A percentile compares a stretch with the other conserved stretches of the same genome.
Conservation (phyloP, 2,797 vertebrate species). For the Tokudaia muenninki region DNA sequence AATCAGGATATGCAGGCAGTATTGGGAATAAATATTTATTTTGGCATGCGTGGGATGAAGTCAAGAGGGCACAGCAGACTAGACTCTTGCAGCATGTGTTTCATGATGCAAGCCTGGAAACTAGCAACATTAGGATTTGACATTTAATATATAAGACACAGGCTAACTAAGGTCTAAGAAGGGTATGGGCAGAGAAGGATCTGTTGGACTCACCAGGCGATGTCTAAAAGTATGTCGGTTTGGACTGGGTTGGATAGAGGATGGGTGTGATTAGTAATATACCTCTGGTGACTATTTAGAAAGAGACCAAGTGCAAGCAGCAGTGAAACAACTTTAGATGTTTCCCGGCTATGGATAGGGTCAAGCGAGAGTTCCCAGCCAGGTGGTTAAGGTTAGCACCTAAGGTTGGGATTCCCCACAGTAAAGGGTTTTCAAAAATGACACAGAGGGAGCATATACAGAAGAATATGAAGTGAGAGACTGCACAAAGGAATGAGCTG, state of each 20-base stretch:
- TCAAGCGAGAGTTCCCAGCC: neutral
- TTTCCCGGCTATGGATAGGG: neutral
- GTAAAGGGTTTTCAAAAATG: neutral
- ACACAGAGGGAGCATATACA: neutral
- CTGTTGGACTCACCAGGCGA: neutral
- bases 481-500: neutral
- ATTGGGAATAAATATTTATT: neutral
- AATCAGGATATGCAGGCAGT: neutral
- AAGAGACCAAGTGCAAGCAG: neutral
- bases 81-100: neutral
- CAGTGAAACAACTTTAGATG: neutral
- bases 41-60: neutral
- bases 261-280: neutral
- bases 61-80: neutral
- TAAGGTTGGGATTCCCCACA: no score
- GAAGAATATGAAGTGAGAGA: neutral
- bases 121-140: neutral
- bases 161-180: neutral
- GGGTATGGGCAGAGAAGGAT: neutral
- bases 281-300: neutral
- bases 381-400: neutral
- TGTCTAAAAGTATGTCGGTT: neutral
- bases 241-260: neutral
- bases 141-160: neutral
- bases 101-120: neutral